These are phyloP conservation scores for Bryconaethiops microstoma DNA, from an alignment of 2,797 vertebrate species.

Conservation along the genomic window DNA sequence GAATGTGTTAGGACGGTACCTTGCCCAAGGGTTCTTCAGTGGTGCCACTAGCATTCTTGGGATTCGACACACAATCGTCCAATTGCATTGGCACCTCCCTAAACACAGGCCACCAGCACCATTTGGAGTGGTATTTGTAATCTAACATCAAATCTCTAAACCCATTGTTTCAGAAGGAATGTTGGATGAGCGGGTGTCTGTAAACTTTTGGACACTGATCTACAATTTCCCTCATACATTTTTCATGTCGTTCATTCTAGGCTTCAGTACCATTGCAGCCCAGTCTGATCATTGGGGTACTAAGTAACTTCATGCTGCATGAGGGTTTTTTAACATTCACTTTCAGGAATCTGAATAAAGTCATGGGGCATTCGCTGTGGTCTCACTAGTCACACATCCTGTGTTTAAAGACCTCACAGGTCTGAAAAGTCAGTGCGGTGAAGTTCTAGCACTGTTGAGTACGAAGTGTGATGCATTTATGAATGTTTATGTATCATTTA, in stretches of 20 bases:
- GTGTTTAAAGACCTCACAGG: neutral
- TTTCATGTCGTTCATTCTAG: neutral
- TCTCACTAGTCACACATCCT: neutral
- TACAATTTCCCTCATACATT: neutral
- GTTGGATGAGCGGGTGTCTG: neutral
- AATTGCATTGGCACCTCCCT: too few relatives aligned
- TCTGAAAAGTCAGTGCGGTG: neutral
- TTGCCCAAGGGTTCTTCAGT: too few relatives aligned
- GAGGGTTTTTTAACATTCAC: neutral
- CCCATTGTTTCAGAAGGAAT: neutral
- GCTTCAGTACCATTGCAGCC: neutral
- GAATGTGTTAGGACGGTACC: too few relatives aligned
- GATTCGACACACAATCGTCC: too few relatives aligned
- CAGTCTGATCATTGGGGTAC: neutral
- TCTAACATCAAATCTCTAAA: neutral
- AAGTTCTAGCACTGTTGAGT: neutral
- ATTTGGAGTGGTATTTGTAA: too few relatives aligned
- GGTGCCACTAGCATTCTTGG: too few relatives aligned
- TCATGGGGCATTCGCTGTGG: neutral
- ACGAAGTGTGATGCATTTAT: neutral
- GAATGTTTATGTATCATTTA: slow-evolving; percentile 16
- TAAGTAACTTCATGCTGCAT: neutral
- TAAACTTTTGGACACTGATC: neutral
- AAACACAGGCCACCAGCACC: too few relatives aligned
- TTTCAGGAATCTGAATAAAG: slow-evolving; percentile 2